phyloP scores from a whole-genome alignment of 2,888 invertebrate genomes.

The Ethmia dodecea region DNA sequence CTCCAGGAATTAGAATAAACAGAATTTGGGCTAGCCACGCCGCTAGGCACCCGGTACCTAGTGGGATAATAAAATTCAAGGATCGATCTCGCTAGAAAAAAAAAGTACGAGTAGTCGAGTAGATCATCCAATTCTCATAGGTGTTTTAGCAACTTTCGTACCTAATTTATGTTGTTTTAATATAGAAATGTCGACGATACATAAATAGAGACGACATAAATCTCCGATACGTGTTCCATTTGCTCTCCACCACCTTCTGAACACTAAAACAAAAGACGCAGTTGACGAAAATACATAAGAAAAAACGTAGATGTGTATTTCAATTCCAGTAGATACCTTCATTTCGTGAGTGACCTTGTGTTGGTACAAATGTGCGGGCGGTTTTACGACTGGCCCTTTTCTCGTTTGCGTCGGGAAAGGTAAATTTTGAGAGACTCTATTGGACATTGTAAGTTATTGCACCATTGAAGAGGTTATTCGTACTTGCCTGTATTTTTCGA shows the following conservation, averaged over 20 bases:
- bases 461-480: conserved; percentile 37
- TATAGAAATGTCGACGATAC: too few relatives aligned
- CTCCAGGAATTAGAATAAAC: too few relatives aligned
- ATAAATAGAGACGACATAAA: not conserved
- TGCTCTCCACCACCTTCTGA: not conserved
- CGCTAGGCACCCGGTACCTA: too few relatives aligned
- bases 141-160: too few relatives aligned
- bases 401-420: conserved; percentile 46
- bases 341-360: conserved; percentile 50
- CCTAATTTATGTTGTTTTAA: too few relatives aligned
- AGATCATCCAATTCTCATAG: too few relatives aligned
- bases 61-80: too few relatives aligned
- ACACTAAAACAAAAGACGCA: conserved; percentile 5
- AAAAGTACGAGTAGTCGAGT: too few relatives aligned
- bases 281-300: conserved; percentile 8
- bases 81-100: too few relatives aligned
- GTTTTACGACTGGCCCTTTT: conserved; percentile 54
- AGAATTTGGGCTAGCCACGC: too few relatives aligned
- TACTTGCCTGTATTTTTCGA: conserved; percentile 12
- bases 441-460: conserved; percentile 53
- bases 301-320: conserved; percentile 44
- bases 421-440: conserved; percentile 51
- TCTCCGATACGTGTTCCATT: conserved; percentile 1
- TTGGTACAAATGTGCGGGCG: conserved; percentile 40
- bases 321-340: conserved; percentile 42